These are phyloP conservation scores for Callinectes sapidus DNA, from an alignment of 2,888 invertebrate species.

Conservation along the genomic window DNA sequence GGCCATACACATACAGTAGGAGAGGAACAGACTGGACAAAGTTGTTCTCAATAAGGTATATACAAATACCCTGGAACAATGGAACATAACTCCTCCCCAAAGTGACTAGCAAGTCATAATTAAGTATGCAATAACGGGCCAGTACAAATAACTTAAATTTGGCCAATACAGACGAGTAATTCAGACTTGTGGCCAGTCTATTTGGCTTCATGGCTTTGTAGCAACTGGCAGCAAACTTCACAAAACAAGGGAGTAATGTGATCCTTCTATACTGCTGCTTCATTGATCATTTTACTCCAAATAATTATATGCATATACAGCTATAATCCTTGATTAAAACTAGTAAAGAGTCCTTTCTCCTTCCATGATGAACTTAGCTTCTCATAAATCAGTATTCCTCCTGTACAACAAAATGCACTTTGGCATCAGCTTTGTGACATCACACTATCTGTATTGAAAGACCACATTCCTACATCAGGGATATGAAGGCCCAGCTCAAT, in stretches of 20 bases:
- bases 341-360: neutral
- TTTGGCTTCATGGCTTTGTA: neutral
- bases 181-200: neutral
- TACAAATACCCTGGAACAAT: conserved; percentile 49
- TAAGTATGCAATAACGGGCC: conserved; percentile 48
- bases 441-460: neutral
- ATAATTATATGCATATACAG: neutral
- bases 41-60: conserved; percentile 43
- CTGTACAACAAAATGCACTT: conserved; percentile 28
- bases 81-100: conserved; percentile 35
- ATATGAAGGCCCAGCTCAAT: neutral
- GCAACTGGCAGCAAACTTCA: neutral
- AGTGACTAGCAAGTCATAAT: conserved; percentile 67
- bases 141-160: neutral
- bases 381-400: neutral
- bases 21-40: conserved; percentile 40
- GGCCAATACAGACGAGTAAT: conserved; percentile 1
- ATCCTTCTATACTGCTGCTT: neutral
- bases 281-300: neutral
- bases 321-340: neutral
- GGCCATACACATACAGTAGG: conserved; percentile 6
- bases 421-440: conserved; percentile 21
- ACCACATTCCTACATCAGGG: neutral
- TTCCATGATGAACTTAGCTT: neutral
- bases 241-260: neutral